These are phyloP conservation scores for Xestobium rufovillosum DNA, from an alignment of 2,888 invertebrate species.

Conservation along the genomic window DNA sequence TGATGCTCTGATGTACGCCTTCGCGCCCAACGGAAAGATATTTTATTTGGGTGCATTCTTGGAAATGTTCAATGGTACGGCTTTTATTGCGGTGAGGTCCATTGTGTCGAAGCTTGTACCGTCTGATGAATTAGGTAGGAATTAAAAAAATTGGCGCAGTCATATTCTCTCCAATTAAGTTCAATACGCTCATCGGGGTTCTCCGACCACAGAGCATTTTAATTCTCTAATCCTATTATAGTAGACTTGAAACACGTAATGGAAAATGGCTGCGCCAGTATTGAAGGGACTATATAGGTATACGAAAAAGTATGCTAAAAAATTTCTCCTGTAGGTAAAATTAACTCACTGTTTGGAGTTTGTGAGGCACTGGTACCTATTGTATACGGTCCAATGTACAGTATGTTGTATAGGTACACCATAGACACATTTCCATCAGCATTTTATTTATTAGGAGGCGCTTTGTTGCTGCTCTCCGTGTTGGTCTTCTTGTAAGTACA, in stretches of 20 bases:
- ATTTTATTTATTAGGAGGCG: conserved; percentile 34
- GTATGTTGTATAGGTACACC: conserved; percentile 31
- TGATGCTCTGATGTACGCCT: conserved; percentile 35
- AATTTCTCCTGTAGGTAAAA: too few relatives aligned
- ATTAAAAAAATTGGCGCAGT: too few relatives aligned
- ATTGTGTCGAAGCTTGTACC: conserved; percentile 51
- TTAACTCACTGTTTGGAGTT: conserved; percentile 39
- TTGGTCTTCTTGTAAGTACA: conserved; percentile 32
- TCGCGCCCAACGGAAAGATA: conserved; percentile 31
- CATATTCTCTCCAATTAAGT: too few relatives aligned
- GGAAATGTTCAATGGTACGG: conserved; percentile 42
- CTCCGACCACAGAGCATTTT: too few relatives aligned
- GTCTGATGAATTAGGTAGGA: conserved; percentile 49
- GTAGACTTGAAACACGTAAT: too few relatives aligned
- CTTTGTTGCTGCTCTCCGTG: conserved; percentile 32
- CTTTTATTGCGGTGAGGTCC: conserved; percentile 49
- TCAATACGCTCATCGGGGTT: too few relatives aligned
- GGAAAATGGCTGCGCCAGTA: too few relatives aligned
- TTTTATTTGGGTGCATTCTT: conserved; percentile 46
- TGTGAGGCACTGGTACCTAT: conserved; percentile 35
- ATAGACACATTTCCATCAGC: conserved; percentile 33
- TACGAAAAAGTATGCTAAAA: too few relatives aligned
- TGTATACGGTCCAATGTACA: conserved; percentile 37
- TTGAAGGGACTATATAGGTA: too few relatives aligned
- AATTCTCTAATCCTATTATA: too few relatives aligned